Conservation (phyloP, 2,797 vertebrate genomes). For the Ptychobarbus kaznakovi region DNA sequence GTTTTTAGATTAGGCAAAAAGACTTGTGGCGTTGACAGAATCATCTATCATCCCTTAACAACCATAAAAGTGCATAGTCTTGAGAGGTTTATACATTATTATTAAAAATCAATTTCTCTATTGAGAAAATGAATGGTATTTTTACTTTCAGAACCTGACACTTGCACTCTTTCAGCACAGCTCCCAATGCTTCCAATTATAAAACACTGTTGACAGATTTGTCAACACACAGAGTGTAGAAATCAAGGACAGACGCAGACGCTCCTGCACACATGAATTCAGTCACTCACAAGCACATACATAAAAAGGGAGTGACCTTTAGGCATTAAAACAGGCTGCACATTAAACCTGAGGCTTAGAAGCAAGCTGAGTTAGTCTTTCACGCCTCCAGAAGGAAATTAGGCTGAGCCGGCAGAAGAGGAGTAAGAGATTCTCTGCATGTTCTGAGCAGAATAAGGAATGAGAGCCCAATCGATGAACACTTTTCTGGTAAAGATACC, state of each 20-base stretch:
- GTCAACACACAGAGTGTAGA: not conserved
- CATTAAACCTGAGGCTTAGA: slow-evolving; percentile 15
- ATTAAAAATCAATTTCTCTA: slow-evolving; percentile 28
- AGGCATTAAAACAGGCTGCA: slow-evolving; percentile 30
- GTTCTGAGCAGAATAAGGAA: slow-evolving; percentile 57
- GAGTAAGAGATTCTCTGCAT: slow-evolving; percentile 62
- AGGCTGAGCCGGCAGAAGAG: slow-evolving; percentile 63
- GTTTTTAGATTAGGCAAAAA: not conserved
- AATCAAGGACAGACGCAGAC: not conserved
- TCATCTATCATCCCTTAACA: not conserved
- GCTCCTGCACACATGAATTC: not conserved
- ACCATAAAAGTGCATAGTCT: not conserved
- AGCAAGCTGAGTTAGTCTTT: slow-evolving; percentile 37
- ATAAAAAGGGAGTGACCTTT: slow-evolving; percentile 41
- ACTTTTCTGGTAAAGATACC: slow-evolving; percentile 40
- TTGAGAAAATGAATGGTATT: not conserved
- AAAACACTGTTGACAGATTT: slow-evolving; percentile 21
- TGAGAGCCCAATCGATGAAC: slow-evolving; percentile 61
- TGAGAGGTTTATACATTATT: not conserved
- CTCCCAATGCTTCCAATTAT: slow-evolving; percentile 16
- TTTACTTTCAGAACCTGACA: not conserved
- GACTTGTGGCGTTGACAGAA: not conserved
- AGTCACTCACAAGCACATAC: slow-evolving; percentile 2
- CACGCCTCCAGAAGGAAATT: slow-evolving; percentile 27
- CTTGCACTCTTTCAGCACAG: not conserved